Base-by-base conservation (phyloP, 2,797 vertebrate genomes). In the Siniperca obscura region DNA sequence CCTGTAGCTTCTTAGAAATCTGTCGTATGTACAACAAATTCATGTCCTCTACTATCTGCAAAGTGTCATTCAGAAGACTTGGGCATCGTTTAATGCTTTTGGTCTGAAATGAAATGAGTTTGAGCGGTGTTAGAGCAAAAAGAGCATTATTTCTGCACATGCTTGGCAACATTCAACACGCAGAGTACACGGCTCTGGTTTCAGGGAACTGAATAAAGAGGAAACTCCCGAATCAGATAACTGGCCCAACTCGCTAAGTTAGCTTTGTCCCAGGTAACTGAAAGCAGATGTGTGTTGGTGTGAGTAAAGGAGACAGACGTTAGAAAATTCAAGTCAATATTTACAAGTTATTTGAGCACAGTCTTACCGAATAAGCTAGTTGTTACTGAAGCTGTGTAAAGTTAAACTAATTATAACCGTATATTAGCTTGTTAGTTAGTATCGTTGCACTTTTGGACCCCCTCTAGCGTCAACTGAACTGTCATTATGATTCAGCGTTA, bases 1-100 rank as follows among this genome's bases (percentile, higher is more conserved):
- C 90, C 90, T 95, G 86, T 53, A 90, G 61, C 89, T 90, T 91
- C 84, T 87, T 92, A 90, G 89, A 91, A 86, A 91, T 89, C 56
- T 90, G 93, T 83, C 77, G 68, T 78, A 86, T 91, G 67, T 74
- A 89, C 82, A 95, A 89, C 80, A 86, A 70, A 86, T 92, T 85
- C 74, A 93, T 85, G 52, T 91, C 86, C 66, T 93, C 78, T 82
- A 80, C 79, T 66, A 89, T 92, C 52, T 92, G 90, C 75, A 86
- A 62, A 11, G 78, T 66, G 84, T 90, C 82, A 77, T 91, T 92
- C 80, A 85, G 78, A 74, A 89, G 67, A 83, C 70, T 80, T 9
- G 85, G 78, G 68, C 74, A 84, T 74, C 66, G 53, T 84, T 82
- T 90, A 86, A 76, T 89, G 86, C 52, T 80, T 88, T 87, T 91